phyloP scores from a whole-genome alignment of 2,113 vertebrate species.

The Microcebus ravelobensis region DNA sequence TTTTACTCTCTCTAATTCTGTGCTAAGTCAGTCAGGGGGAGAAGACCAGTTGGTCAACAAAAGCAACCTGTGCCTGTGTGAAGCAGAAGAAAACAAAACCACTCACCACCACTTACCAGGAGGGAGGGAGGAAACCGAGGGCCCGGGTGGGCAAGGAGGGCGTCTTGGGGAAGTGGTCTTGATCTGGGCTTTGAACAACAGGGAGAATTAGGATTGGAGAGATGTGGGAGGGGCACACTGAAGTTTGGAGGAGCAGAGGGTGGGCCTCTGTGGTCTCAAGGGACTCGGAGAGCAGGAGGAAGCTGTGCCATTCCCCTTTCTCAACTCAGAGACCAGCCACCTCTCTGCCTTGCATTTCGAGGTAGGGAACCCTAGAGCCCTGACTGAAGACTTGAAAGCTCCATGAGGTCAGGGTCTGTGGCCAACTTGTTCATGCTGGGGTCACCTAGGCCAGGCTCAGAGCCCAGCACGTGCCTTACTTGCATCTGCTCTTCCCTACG shows the following conservation, averaged over 20 bases:
- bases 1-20: background rate
- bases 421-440: background rate
- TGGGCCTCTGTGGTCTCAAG: background rate
- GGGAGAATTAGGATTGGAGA: background rate
- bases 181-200: background rate
- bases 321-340: background rate
- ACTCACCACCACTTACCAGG: too few relatives aligned
- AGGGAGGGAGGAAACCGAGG: background rate
- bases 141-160: background rate
- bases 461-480: background rate
- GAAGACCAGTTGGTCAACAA: background rate
- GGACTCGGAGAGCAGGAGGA: background rate
- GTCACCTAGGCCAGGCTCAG: background rate
- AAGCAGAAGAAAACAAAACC: background rate
- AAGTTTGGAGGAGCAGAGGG: background rate
- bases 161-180: background rate
- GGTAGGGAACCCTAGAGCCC: background rate
- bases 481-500: background rate
- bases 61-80: background rate
- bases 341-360: background rate
- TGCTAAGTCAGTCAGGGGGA: background rate
- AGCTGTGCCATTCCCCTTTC: background rate
- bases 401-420: background rate
- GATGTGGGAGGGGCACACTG: too few relatives aligned
- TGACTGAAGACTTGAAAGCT: background rate